Evolutionary conservation across 2,888 invertebrate genomes (phyloP).

Genomic region (Eilema depressum): DNA sequence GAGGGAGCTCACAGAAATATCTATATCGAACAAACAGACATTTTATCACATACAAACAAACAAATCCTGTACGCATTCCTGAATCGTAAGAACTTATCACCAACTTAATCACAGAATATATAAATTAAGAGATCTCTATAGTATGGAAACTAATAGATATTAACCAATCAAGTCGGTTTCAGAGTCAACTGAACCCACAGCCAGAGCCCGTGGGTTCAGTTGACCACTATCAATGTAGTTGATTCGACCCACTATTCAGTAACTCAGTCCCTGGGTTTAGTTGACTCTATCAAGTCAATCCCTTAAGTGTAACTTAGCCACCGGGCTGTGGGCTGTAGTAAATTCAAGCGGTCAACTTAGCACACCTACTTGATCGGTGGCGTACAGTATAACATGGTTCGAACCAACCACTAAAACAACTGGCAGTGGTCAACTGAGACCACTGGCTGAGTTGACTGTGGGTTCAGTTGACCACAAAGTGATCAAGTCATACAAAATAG

Average conservation of each 20-base stretch:
- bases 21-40: background rate
- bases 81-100: conserved; percentile 18
- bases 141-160: background rate
- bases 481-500: background rate
- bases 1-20: background rate
- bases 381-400: background rate
- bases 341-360: no score
- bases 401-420: background rate
- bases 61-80: conserved; percentile 3
- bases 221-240: background rate
- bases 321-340: background rate
- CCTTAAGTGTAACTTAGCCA: background rate
- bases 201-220: background rate
- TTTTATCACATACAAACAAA: background rate
- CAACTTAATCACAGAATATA: conserved; percentile 26
- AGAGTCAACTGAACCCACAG: background rate
- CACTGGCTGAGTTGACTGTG: background rate
- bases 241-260: background rate
- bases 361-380: background rate
- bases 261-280: background rate
- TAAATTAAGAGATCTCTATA: background rate
- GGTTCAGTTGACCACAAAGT: background rate
- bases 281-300: background rate
- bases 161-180: background rate
- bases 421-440: background rate